phyloP scores from a whole-genome alignment of 2,113 vertebrate genomes.

The Eublepharis macularius region DNA sequence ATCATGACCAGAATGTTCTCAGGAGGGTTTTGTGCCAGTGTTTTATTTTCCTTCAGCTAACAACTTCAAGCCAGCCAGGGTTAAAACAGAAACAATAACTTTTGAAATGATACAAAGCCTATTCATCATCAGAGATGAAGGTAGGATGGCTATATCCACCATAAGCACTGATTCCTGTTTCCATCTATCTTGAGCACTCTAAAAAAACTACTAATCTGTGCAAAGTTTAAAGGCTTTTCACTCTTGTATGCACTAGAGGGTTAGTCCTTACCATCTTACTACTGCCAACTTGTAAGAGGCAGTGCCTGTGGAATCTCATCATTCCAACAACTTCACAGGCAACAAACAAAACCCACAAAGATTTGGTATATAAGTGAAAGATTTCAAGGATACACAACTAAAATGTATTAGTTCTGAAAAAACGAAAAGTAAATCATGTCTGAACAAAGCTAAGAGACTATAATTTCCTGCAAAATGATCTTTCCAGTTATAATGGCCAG shows the following conservation, averaged over 20 bases:
- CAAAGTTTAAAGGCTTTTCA: background rate
- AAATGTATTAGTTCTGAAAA: conserved; percentile 20
- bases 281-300: background rate
- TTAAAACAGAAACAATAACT: no score
- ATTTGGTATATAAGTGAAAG: no score
- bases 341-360: conserved; percentile 29
- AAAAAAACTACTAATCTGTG: background rate
- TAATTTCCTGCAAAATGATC: conserved; percentile 43
- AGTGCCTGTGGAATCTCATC: background rate
- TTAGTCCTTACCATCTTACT: conserved; percentile 14
- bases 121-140: background rate
- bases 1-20: no score
- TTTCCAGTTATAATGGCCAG: conserved; percentile 16
- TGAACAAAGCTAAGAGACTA: conserved; percentile 22
- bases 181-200: background rate
- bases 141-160: no score
- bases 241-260: background rate
- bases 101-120: background rate
- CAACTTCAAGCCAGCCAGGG: no score
- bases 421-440: conserved; percentile 20
- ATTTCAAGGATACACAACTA: no score
- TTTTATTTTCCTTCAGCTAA: no score
- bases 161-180: background rate
- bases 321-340: conserved; percentile 12
- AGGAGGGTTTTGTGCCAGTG: no score